Base-by-base conservation (phyloP, 2,113 vertebrate species). In the Aldabrachelys gigantea region DNA sequence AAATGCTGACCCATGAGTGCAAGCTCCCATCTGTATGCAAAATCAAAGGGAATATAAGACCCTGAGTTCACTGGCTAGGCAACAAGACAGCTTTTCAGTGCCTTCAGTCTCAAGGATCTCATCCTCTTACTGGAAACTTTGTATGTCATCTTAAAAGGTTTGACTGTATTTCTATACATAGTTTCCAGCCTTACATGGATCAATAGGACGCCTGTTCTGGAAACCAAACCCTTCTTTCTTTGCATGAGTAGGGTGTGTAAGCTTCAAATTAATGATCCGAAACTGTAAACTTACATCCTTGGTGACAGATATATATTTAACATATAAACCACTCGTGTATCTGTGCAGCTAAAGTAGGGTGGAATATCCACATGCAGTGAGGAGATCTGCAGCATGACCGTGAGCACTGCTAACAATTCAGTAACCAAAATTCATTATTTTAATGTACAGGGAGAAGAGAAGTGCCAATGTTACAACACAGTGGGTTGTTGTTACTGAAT, bases 151-250 rank as follows among this genome's bases (percentile, higher is more conserved):
- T 89, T 93, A 35, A 94, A 92, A 72, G 29, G 5, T 50, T 96
- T 96, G 89, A 50, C 50, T 49, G 47, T 88, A 69, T 81, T 96
- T 93, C 95, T 92, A 84, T 93, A 62, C 65, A 79, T 94, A 91
- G 72, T 96, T 96, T 95, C 87, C 89, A 88, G 41, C 91, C 87
- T 87, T 94, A 65, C 62, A 25, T 83, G 87, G n/a, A 91, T 96
- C 88, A 94, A 76, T 95, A 89, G 87, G 85, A 65, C 96, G 84
- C 65, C 87, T 96, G 83, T 87, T 94, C 85, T 94, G 76, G 89
- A 97, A 96, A 85, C 94, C 92, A 94, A 85, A 27, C 72, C 87
- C 85, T 92, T 93, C 89, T 88, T 96, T 94, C 79, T 95, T 91
- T 83, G 80, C 69, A 65, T 91, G 92, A 90, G 31, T 31, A 72